Base-by-base conservation (phyloP, 2,888 invertebrate species). In the Keiferia lycopersicella region DNA sequence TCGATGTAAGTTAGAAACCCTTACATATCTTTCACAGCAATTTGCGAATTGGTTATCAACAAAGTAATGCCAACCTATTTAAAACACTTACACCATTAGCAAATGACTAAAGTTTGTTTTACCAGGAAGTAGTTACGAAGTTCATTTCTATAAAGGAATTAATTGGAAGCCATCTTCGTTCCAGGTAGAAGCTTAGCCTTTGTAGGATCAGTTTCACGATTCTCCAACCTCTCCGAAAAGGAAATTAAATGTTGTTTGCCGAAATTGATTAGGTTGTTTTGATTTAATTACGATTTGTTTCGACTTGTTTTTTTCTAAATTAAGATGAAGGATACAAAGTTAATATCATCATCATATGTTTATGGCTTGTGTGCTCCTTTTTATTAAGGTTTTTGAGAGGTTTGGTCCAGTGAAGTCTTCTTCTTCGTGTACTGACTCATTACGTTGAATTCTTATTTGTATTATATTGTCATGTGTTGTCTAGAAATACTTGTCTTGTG, bases 91-190 rank as follows among this genome's bases (percentile, higher is more conserved):
- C 26, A 26, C 6, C 6, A 45, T 45, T 16, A 45, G n/a, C 8
- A 41, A 41, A 41, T 41, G 11, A 14, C 41, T 41, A 14, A 41
- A 41, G 12, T n/a, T n/a, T n/a, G n/a, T n/a, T 41, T 41, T 41
- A 41, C 41, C 41, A 14, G 45, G 45, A 45, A 45, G 8, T n/a
- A 6, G 4, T n/a, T 26, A 26, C 26, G 3, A 7, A 45, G 16
- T 45, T 45, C 45, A 39, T 58, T 8, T 34, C 10, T 34, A 8
- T 34, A 7, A 34, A 34, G 45, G 16, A 45, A 16, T 45, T 45
- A n/a, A 58, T 58, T 20, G 39, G 39, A 58, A 58, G 34, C 39
- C 39, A 39, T 58, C 58, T 58, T 58, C 38, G 20, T 38, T 58
- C 2, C 58, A 16, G 39, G 20, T 26, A 26, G 58, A 39, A 58